A percentile compares a stretch with the other conserved stretches of the same genome.
Conservation (phyloP, 2,888 invertebrate genomes). For the Vanessa cardui region DNA sequence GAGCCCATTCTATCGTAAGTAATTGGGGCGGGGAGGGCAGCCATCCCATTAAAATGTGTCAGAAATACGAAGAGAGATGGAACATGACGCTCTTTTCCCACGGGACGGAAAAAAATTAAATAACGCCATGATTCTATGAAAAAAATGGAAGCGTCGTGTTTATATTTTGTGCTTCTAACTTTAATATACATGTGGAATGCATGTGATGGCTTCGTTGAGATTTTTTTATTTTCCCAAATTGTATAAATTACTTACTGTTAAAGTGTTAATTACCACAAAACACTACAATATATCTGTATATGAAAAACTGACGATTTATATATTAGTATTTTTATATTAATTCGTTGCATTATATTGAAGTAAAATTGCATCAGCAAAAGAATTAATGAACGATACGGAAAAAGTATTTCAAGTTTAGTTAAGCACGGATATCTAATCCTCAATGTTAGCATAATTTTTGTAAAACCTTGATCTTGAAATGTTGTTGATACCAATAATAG, state of each 20-base stretch:
- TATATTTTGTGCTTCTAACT: slow-evolving; percentile 16
- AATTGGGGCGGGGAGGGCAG: slow-evolving; percentile 40
- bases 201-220: slow-evolving; percentile 11
- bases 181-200: slow-evolving; percentile 19
- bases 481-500: too few species aligned
- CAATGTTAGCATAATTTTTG: too few species aligned
- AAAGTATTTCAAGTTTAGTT: too few species aligned
- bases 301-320: too few species aligned
- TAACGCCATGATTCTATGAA: slow-evolving; percentile 16
- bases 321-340: too few species aligned
- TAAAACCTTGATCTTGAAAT: too few species aligned
- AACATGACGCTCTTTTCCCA: slow-evolving; percentile 29
- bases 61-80: slow-evolving; percentile 35
- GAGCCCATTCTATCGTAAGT: slow-evolving; percentile 37
- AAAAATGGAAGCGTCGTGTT: slow-evolving; percentile 15
- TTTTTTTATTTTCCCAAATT: neutral
- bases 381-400: too few species aligned
- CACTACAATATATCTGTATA: too few species aligned
- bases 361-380: too few species aligned
- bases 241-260: neutral
- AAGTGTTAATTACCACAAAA: too few species aligned
- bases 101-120: slow-evolving; percentile 23
- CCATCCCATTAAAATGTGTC: slow-evolving; percentile 37
- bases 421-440: too few species aligned
- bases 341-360: too few species aligned